phyloP scores from a whole-genome alignment of 1,140 invertebrate species.

The Anadara kagoshimensis region DNA sequence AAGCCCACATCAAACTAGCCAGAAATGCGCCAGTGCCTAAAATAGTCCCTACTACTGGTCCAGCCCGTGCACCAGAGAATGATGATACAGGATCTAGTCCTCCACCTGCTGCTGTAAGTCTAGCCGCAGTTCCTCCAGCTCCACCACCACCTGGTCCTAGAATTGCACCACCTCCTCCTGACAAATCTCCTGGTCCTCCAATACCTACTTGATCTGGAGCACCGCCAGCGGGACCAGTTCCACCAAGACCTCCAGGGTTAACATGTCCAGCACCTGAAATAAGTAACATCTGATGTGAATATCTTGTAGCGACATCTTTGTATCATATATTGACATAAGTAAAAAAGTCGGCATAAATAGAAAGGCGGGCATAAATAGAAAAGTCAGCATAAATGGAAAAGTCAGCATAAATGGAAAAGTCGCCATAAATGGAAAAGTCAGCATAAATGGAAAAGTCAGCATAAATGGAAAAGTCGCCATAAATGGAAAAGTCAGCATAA shows the following conservation, averaged over 20 bases:
- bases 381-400: too few species aligned
- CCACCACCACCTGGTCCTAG: conserved; percentile 22
- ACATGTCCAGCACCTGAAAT: conserved; percentile 30
- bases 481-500: too few species aligned
- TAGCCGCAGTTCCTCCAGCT: neutral
- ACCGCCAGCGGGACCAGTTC: neutral
- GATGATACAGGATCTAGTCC: conserved; percentile 32
- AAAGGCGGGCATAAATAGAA: too few species aligned
- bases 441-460: too few species aligned
- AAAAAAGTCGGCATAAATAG: too few species aligned
- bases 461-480: too few species aligned
- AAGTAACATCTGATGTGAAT: too few species aligned
- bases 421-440: too few species aligned
- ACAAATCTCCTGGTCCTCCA: conserved; percentile 15
- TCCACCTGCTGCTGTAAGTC: conserved; percentile 7
- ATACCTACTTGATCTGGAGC: neutral
- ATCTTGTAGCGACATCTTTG: too few species aligned
- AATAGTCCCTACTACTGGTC: conserved; percentile 60
- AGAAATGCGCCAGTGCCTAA: conserved; percentile 54
- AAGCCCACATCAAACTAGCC: conserved; percentile 66
- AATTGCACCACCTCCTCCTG: neutral
- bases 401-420: too few species aligned
- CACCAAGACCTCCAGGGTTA: conserved; percentile 26
- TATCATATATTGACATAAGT: too few species aligned
- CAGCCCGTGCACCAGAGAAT: conserved; percentile 45